These are phyloP conservation scores for Andrena trimmerana DNA, from an alignment of 2,888 invertebrate species.

Conservation along the genomic window DNA sequence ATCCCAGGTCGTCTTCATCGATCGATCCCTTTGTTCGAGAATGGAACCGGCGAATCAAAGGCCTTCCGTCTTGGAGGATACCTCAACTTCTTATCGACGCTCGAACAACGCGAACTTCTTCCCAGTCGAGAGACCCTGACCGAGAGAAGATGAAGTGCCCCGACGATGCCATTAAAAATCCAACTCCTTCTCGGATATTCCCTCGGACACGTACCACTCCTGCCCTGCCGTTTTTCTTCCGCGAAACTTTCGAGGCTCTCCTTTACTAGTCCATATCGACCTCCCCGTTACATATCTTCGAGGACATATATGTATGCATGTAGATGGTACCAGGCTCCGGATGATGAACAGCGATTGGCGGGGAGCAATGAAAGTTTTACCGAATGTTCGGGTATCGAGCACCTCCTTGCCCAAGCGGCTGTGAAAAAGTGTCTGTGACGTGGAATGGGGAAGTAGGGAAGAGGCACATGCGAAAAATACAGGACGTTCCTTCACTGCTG, in stretches of 20 bases:
- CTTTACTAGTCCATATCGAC: constrained; percentile 18
- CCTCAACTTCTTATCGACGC: constrained; percentile 43
- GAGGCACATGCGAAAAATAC: constrained; percentile 2
- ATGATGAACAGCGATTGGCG: constrained; percentile 66
- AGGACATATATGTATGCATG: constrained; percentile 27
- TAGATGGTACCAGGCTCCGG: constrained; percentile 33
- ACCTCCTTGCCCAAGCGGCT: constrained; percentile 38
- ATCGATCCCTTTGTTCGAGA: constrained; percentile 35
- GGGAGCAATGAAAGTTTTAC: constrained; percentile 67
- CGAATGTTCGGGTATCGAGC: constrained; percentile 63
- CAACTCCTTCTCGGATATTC: constrained; percentile 61
- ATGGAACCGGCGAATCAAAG: constrained; percentile 35
- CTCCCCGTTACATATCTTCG: constrained; percentile 12
- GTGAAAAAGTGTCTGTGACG: constrained; percentile 40
- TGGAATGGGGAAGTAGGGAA: neutral
- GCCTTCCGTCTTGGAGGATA: constrained; percentile 12
- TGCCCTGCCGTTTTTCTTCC: constrained; percentile 58
- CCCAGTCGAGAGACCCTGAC: constrained; percentile 38
- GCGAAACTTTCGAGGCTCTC: constrained; percentile 60
- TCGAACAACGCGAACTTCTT: constrained; percentile 27
- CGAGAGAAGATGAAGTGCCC: constrained; percentile 67
- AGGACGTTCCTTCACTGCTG: neutral
- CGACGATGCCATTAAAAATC: constrained; percentile 67
- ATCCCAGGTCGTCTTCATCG: constrained; percentile 42
- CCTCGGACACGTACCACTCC: constrained; percentile 65